Percentiles rank a stretch among this genome's conserved stretches.
Evolutionary conservation across 2,113 vertebrate genomes (phyloP).

Genomic region (Origma solitaria): DNA sequence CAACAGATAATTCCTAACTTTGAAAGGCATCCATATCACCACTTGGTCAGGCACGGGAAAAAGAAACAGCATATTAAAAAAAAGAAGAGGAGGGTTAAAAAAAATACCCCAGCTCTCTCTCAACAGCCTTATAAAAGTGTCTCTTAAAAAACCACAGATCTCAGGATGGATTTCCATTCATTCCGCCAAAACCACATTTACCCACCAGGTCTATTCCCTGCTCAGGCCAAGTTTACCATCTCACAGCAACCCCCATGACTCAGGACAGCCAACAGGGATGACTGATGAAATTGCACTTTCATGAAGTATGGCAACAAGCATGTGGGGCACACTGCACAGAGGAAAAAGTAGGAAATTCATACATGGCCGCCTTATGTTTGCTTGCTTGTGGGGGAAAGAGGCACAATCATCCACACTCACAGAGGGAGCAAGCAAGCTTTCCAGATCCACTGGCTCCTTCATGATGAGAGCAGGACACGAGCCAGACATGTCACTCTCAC

Average conservation of each 20-base stretch:
- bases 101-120: neutral
- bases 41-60: neutral
- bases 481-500: slow-evolving; percentile 49
- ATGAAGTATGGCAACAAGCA: neutral
- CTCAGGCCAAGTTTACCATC: neutral
- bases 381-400: neutral
- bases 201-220: neutral
- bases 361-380: neutral
- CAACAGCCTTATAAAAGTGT: slow-evolving; percentile 1
- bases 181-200: neutral
- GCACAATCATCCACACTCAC: neutral
- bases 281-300: neutral
- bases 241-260: neutral
- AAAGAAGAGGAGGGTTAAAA: neutral
- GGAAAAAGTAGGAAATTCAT: neutral
- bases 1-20: slow-evolving; percentile 44
- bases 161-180: neutral
- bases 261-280: neutral
- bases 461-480: neutral
- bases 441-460: slow-evolving; percentile 27
- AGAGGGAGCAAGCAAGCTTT: neutral
- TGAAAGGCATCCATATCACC: slow-evolving; percentile 36
- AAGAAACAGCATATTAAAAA: neutral
- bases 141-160: slow-evolving; percentile 1
- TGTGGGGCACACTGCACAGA: neutral